Percentiles rank a stretch among this genome's conserved stretches.
phyloP scores from a whole-genome alignment of 2,797 vertebrate genomes.

The Syncerus caffer region DNA sequence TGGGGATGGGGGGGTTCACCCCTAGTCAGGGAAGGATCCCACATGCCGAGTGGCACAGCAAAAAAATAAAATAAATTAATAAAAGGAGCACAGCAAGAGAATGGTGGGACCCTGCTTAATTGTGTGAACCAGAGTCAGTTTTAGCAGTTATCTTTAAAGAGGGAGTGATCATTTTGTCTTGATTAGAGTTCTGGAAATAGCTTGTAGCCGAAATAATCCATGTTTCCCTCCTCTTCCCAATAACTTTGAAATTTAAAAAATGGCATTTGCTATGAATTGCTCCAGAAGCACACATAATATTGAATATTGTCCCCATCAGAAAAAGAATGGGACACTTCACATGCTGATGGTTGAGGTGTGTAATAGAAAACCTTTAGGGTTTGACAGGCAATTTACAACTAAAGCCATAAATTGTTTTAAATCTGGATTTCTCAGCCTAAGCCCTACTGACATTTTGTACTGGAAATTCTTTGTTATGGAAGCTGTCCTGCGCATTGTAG shows the following conservation, averaged over 20 bases:
- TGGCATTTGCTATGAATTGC: neutral
- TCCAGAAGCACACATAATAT: neutral
- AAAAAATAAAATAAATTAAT: neutral
- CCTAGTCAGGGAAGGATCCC: neutral
- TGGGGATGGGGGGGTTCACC: neutral
- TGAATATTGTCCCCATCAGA: neutral
- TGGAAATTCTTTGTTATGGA: neutral
- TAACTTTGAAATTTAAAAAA: neutral
- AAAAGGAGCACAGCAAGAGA: neutral
- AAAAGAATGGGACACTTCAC: neutral
- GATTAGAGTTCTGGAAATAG: neutral
- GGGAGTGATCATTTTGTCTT: neutral
- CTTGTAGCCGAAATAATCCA: neutral
- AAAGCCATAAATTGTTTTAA: neutral
- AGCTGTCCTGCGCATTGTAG: neutral
- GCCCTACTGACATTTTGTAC: neutral
- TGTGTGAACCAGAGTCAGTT: neutral
- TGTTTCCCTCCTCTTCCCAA: neutral
- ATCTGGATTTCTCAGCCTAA: neutral
- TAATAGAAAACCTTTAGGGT: neutral
- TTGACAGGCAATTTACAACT: neutral
- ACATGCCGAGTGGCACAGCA: neutral
- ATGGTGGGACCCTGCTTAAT: neutral
- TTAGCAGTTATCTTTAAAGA: neutral
- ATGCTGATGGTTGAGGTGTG: neutral